phyloP scores from a whole-genome alignment of 2,797 vertebrate species.

The Clarias pachynema region DNA sequence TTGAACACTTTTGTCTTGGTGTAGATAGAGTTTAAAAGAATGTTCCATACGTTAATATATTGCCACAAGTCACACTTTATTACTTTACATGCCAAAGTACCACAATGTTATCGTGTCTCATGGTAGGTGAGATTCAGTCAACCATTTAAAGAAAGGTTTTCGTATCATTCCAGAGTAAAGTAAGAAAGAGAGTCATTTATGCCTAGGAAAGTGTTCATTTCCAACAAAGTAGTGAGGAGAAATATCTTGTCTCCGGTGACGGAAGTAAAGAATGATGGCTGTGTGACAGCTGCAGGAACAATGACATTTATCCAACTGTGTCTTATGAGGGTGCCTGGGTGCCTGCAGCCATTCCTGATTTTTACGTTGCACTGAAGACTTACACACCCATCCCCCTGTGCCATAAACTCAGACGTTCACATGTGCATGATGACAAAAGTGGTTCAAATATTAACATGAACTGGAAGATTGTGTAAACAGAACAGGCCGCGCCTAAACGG shows the following conservation, averaged over 20 bases:
- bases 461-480: slow-evolving; percentile 68
- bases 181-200: no score
- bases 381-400: slow-evolving; percentile 29
- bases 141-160: not conserved
- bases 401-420: slow-evolving; percentile 28
- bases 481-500: not conserved
- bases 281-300: slow-evolving; percentile 38
- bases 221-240: not conserved
- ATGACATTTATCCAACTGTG: not conserved
- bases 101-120: no score
- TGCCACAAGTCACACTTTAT: no score
- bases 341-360: not conserved
- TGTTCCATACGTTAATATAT: not conserved
- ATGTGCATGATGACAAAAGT: slow-evolving; percentile 7
- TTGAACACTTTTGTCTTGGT: not conserved
- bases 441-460: slow-evolving; percentile 70
- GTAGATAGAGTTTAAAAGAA: not conserved
- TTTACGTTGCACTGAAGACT: slow-evolving; percentile 15
- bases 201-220: not conserved
- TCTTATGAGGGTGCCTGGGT: not conserved
- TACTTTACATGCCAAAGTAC: not conserved
- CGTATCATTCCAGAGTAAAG: not conserved
- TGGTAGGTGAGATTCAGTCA: not conserved
- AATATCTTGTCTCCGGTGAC: slow-evolving; percentile 12
- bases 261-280: slow-evolving; percentile 41